Evolutionary conservation across 1,140 invertebrate genomes (phyloP).

Genomic region (Phymorhynchus buccinoides): DNA sequence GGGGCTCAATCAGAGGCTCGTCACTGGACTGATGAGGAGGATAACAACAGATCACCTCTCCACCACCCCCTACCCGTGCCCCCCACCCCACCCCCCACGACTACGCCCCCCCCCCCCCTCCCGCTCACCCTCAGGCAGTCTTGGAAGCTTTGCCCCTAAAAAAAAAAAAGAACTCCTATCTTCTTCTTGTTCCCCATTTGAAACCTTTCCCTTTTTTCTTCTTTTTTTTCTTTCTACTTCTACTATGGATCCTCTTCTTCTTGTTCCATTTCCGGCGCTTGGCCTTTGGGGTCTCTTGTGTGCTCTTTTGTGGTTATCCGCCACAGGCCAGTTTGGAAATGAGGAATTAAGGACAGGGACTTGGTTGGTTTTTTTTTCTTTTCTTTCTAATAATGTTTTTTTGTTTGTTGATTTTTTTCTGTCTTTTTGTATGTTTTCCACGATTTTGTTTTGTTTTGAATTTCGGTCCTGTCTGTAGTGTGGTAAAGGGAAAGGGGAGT

Average conservation of each 20-base stretch:
- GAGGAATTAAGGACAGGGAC: background rate
- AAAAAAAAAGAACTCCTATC: too few relatives aligned
- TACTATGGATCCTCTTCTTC: background rate
- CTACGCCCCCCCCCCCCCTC: background rate
- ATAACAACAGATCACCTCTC: background rate
- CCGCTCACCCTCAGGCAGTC: too few relatives aligned
- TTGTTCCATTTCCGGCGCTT: background rate
- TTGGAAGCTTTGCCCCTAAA: too few relatives aligned
- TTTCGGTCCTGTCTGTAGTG: too few relatives aligned
- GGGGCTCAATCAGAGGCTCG: too few relatives aligned
- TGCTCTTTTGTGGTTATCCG: slow-evolving; percentile 11
- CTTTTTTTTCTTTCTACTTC: background rate
- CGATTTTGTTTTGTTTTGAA: too few relatives aligned
- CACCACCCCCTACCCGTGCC: background rate
- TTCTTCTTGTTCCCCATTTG: background rate
- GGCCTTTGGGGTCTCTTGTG: background rate
- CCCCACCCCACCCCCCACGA: background rate
- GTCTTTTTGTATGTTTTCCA: too few relatives aligned
- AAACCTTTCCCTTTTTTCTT: background rate
- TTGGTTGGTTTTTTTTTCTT: background rate
- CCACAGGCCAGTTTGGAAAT: background rate
- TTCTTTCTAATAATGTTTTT: background rate
- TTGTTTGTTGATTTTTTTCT: too few relatives aligned
- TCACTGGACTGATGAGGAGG: too few relatives aligned
- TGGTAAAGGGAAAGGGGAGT: too few relatives aligned